Conservation (phyloP, 2,797 vertebrate genomes). For the Pseudomugil gertrudae region DNA sequence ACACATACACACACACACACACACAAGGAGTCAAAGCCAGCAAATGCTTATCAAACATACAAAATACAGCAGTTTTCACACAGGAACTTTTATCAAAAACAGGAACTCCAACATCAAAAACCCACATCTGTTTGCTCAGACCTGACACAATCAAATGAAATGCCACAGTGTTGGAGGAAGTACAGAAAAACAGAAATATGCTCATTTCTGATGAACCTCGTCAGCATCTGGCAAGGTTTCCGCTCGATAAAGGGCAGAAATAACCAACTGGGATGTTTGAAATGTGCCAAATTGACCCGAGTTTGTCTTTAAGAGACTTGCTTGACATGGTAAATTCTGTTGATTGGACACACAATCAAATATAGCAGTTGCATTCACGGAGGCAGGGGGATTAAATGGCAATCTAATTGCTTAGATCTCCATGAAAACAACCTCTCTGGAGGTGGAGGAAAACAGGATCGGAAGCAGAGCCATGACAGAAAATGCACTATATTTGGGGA, state of each 20-base stretch:
- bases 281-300: conserved; percentile 63
- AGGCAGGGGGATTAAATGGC: conserved; percentile 76
- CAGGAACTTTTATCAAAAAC: background rate
- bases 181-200: conserved; percentile 29
- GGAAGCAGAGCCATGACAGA: conserved; percentile 37
- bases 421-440: conserved; percentile 77
- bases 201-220: conserved; percentile 38
- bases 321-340: conserved; percentile 62
- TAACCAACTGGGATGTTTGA: conserved; percentile 42
- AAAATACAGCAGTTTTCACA: conserved; percentile 19
- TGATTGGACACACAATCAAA: conserved; percentile 80
- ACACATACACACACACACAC: no score
- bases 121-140: conserved; percentile 24
- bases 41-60: background rate
- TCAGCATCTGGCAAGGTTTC: conserved; percentile 43
- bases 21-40: conserved; percentile 1
- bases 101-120: conserved; percentile 32
- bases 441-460: conserved; percentile 61
- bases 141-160: conserved; percentile 44
- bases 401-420: conserved; percentile 82
- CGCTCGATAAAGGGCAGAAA: conserved; percentile 46
- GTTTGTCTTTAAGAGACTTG: conserved; percentile 58
- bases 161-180: conserved; percentile 30
- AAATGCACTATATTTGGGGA: conserved; percentile 35
- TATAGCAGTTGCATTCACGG: conserved; percentile 77